Conservation (phyloP, 2,797 vertebrate species). For the Botia kubotai region DNA sequence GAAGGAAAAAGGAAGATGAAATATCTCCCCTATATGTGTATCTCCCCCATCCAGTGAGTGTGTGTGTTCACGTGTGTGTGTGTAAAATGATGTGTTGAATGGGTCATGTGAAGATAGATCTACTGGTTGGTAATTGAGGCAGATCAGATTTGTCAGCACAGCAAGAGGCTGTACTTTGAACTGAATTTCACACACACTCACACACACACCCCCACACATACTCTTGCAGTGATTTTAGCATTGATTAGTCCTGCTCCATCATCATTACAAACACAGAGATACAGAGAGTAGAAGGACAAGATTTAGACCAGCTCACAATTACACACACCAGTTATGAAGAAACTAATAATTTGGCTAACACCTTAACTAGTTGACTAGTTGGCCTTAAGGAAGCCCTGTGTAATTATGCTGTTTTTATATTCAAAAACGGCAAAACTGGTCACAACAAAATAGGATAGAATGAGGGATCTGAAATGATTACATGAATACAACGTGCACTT, state of each 20-base stretch:
- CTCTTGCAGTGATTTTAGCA: conserved; percentile 34
- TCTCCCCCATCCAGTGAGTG: not conserved
- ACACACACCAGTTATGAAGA: too few relatives aligned
- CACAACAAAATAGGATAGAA: too few relatives aligned
- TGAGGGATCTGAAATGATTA: too few relatives aligned
- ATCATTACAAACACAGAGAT: not conserved
- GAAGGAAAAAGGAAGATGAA: conserved; percentile 11
- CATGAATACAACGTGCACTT: too few relatives aligned
- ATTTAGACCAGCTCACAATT: too few relatives aligned
- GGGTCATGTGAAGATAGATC: conserved; percentile 74
- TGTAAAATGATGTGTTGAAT: conserved; percentile 59
- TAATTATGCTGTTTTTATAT: too few relatives aligned
- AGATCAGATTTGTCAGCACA: conserved; percentile 71
- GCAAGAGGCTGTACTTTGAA: conserved; percentile 69
- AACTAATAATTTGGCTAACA: too few relatives aligned
- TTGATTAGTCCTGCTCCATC: conserved; percentile 1
- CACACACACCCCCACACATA: conserved; percentile 58
- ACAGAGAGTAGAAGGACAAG: not conserved
- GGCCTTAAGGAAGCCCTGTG: too few relatives aligned
- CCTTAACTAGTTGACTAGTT: too few relatives aligned
- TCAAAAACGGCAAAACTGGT: too few relatives aligned
- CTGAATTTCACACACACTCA: conserved; percentile 67
- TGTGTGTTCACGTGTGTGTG: conserved; percentile 12
- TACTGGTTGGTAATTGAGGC: conserved; percentile 76
- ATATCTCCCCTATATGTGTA: conserved; percentile 1